Base-by-base conservation (phyloP, 2,888 invertebrate species). In the Tanypteryx hageni region DNA sequence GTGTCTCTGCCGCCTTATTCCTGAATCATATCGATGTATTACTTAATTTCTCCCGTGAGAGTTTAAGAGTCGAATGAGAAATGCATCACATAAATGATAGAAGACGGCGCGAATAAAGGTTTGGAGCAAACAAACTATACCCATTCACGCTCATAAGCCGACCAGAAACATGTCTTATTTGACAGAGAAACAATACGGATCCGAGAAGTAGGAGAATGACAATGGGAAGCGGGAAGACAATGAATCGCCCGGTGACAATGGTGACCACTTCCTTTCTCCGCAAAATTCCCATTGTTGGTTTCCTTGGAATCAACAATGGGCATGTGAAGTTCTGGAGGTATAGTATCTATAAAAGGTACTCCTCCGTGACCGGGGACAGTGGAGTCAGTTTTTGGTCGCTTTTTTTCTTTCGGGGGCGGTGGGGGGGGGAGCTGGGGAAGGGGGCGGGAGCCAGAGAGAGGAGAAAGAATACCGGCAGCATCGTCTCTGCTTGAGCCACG, bases 291-390 rank as follows among this genome's bases (percentile, higher is more conserved):
- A 89, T 89, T 89, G 31, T 64, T 44, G 44, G 68, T 68, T 89
- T 68, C 89, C 68, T 89, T 64, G 89, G 64, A 89, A 61, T 89
- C n/a, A 61, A 89, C 89, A 89, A 89, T 68, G 64, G 89, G 64
- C 64, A 68, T 64, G 89, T 89, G 89, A 64, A 89, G 64, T 68
- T 89, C 68, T 64, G 89, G 64, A 59, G 89, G 57, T 57, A 44
- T 83, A 57, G 57, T 9, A 83, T 57, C 83, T 83, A 82, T 86
- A 86, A 64, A 89, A 89, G 89, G 59, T 64, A 61, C 56, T 44
- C 68, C 44, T 4, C 31, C 89, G 89, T 89, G 89, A 89, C 68
- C 64, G 89, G 61, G 44, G 64, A 18, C 89, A 64, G n/a, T 11
- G 56, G 64, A 64, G 64, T n/a, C 58, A n/a, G 83, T 44, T 89